phyloP scores from a whole-genome alignment of 2,113 vertebrate genomes.

The Gracilinanus agilis region DNA sequence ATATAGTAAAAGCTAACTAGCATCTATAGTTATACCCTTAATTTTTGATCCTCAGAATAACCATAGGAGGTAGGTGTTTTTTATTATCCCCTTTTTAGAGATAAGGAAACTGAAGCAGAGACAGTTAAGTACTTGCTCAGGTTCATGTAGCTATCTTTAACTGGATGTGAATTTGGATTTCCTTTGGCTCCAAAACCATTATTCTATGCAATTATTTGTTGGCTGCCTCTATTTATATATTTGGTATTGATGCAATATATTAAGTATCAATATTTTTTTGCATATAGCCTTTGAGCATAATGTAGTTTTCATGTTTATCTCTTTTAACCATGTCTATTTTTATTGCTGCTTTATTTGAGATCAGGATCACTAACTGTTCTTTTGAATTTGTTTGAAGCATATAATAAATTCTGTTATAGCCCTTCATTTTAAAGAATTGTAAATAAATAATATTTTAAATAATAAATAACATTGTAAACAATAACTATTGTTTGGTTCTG shows the following conservation, averaged over 20 bases:
- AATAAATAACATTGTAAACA: not conserved
- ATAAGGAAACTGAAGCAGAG: not conserved
- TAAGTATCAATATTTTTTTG: not conserved
- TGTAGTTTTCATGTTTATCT: not conserved
- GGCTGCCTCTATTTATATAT: not conserved
- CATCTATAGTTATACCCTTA: not conserved
- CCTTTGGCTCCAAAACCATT: not conserved
- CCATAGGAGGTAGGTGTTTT: not conserved
- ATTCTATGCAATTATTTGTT: not conserved
- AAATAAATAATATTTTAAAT: not conserved
- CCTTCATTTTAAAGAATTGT: not conserved
- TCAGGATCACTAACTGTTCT: not conserved
- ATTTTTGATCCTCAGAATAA: not conserved
- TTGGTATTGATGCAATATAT: not conserved
- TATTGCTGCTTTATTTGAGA: not conserved
- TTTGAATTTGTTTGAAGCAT: not conserved
- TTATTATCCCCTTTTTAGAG: not conserved
- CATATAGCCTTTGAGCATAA: not conserved
- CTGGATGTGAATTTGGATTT: not conserved
- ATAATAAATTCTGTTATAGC: not conserved
- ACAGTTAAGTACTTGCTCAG: not conserved
- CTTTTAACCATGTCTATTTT: not conserved
- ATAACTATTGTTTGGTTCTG: not conserved
- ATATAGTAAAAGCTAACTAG: not conserved
- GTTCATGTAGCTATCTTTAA: not conserved